A percentile compares a stretch with the other conserved stretches of the same genome.
Conservation (phyloP, 2,113 vertebrate species). For the Tricholaema leucomelas region DNA sequence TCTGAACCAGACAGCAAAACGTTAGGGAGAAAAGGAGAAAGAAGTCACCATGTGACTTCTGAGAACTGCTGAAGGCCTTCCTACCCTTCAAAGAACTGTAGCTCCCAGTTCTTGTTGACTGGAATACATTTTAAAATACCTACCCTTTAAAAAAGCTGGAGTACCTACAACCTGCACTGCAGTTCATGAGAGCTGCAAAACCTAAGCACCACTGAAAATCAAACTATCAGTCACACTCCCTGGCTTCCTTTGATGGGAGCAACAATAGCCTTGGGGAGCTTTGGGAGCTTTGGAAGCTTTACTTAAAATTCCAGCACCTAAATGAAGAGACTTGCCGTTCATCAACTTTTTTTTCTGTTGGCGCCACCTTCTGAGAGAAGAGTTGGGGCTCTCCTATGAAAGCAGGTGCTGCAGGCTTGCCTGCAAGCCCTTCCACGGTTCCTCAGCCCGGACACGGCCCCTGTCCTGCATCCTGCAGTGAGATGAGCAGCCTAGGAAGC, state of each 20-base stretch:
- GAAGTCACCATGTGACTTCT: not conserved
- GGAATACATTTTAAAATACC: constrained; percentile 6
- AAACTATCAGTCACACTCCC: constrained; percentile 17
- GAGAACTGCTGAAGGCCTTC: not conserved
- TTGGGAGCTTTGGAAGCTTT: not conserved
- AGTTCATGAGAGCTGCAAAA: constrained; percentile 27
- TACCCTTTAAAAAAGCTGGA: not conserved
- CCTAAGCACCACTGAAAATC: constrained; percentile 39
- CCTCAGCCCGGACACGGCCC: accelerated
- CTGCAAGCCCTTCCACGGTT: not conserved
- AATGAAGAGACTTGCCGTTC: not conserved
- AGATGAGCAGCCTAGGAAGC: not conserved
- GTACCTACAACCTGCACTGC: not conserved
- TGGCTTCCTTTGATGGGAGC: constrained; percentile 41
- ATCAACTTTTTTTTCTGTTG: not conserved
- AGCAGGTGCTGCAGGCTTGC: not conserved
- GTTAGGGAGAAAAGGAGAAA: not conserved
- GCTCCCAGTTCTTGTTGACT: constrained; percentile 29
- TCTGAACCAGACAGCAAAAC: constrained; percentile 7
- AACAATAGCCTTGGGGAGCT: constrained; percentile 17
- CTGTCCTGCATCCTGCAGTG: not conserved
- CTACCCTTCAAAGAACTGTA: not conserved
- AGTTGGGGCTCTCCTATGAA: not conserved
- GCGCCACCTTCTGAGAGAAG: not conserved
- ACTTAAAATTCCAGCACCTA: not conserved